phyloP scores from a whole-genome alignment of 2,888 invertebrate genomes.

The Polylopha cassiicola region DNA sequence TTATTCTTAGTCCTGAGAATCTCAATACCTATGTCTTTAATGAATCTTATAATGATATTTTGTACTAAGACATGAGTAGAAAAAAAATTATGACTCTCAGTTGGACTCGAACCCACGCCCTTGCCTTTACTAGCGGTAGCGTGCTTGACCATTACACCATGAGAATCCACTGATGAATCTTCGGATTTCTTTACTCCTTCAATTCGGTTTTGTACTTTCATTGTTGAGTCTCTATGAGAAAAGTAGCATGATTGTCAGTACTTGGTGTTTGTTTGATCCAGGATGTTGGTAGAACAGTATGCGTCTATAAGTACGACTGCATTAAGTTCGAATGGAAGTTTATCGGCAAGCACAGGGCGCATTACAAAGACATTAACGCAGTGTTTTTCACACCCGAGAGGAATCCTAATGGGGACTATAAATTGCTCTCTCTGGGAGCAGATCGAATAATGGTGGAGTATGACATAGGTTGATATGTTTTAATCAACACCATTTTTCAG shows the following conservation, averaged over 20 bases:
- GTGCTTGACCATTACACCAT: no score
- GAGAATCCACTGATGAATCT: no score
- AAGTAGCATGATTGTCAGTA: not conserved
- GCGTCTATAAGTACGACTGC: conserved; percentile 64
- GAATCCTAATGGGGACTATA: conserved; percentile 47
- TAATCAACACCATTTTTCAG: not conserved
- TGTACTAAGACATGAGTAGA: no score
- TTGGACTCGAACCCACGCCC: no score
- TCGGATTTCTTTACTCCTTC: no score
- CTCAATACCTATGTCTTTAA: no score
- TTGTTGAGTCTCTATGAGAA: not conserved
- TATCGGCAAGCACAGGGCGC: conserved; percentile 79
- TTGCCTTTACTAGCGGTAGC: no score
- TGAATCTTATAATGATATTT: no score
- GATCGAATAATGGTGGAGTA: conserved; percentile 80
- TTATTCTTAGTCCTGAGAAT: no score
- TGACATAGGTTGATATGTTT: conserved; percentile 44
- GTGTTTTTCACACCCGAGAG: conserved; percentile 73
- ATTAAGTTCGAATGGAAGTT: conserved; percentile 63
- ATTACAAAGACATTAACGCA: conserved; percentile 75
- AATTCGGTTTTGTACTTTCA: no score
- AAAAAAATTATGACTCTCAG: no score
- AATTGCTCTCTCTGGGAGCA: conserved; percentile 76
- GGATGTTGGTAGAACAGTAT: conserved; percentile 74
- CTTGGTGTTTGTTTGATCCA: conserved; percentile 34